Conservation (phyloP, 2,888 invertebrate genomes). For the Chouioia cunea region DNA sequence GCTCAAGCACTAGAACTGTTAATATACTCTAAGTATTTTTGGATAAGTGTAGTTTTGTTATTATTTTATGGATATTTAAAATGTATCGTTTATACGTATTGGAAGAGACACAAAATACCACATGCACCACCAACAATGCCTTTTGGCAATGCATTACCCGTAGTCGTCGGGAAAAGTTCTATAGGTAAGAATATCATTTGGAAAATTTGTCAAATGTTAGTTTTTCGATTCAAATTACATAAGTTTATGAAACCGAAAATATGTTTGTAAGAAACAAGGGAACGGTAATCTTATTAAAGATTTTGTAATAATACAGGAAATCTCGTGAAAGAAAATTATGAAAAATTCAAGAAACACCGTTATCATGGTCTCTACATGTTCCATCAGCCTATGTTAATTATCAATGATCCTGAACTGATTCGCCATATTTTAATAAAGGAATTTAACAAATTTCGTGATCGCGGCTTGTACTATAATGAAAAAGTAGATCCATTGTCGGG, state of each 20-base stretch:
- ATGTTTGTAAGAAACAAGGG: no score
- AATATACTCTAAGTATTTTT: no score
- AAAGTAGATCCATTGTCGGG: slow-evolving; percentile 59
- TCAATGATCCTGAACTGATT: slow-evolving; percentile 62
- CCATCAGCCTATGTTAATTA: slow-evolving; percentile 75
- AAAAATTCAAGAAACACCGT: slow-evolving; percentile 47
- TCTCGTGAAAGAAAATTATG: not conserved
- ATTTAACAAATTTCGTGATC: slow-evolving; percentile 63
- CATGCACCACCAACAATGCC: slow-evolving; percentile 50
- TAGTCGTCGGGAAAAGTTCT: slow-evolving; percentile 45
- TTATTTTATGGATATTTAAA: slow-evolving; percentile 52
- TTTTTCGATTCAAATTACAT: no score
- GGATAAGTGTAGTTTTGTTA: no score
- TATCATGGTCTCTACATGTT: slow-evolving; percentile 76
- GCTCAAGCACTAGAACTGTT: no score
- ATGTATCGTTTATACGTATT: slow-evolving; percentile 50
- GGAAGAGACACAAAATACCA: slow-evolving; percentile 50
- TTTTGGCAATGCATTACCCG: slow-evolving; percentile 49
- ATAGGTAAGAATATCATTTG: slow-evolving; percentile 45
- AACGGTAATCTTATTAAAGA: no score
- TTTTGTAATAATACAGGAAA: slow-evolving; percentile 8
- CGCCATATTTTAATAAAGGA: slow-evolving; percentile 60
- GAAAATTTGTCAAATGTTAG: not conserved
- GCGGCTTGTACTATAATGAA: slow-evolving; percentile 59
- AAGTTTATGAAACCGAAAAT: no score